Evolutionary conservation across 2,113 vertebrate species (phyloP).

Genomic region (Phyllopteryx taeniolatus): DNA sequence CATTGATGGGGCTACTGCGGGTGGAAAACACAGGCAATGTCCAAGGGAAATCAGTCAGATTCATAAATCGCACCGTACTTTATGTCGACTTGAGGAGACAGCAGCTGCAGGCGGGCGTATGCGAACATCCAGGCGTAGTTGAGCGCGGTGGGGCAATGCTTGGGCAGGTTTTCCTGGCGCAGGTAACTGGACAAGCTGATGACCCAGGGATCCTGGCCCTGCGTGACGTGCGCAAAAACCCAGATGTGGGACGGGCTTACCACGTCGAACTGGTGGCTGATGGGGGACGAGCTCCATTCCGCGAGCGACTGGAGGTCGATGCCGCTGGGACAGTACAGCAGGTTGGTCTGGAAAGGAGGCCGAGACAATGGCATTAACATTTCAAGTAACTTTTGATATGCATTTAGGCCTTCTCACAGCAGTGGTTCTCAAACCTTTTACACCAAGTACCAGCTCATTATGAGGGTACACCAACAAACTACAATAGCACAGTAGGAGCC

Average conservation of each 20-base stretch:
- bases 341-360: constrained; percentile 77
- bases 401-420: background rate
- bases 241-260: constrained; percentile 97
- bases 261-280: constrained; percentile 98
- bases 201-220: constrained; percentile 98
- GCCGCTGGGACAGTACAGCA: constrained; percentile 93
- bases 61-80: constrained; percentile 78
- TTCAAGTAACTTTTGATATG: no score
- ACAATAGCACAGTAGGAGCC: background rate
- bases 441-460: background rate
- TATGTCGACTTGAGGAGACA: constrained; percentile 97
- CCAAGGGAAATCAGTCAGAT: background rate
- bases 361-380: background rate
- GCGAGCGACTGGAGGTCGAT: constrained; percentile 92
- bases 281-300: constrained; percentile 97
- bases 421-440: background rate
- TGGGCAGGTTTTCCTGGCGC: constrained; percentile 93
- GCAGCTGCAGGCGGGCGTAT: constrained; percentile 89
- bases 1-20: constrained; percentile 93
- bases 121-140: constrained; percentile 98
- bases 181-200: constrained; percentile 98
- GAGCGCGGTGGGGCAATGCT: constrained; percentile 91
- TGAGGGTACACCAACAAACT: no score
- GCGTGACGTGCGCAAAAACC: constrained; percentile 98
- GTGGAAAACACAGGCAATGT: background rate